These are phyloP conservation scores for Paralichthys olivaceus DNA, from an alignment of 2,113 vertebrate genomes.

Conservation along the genomic window DNA sequence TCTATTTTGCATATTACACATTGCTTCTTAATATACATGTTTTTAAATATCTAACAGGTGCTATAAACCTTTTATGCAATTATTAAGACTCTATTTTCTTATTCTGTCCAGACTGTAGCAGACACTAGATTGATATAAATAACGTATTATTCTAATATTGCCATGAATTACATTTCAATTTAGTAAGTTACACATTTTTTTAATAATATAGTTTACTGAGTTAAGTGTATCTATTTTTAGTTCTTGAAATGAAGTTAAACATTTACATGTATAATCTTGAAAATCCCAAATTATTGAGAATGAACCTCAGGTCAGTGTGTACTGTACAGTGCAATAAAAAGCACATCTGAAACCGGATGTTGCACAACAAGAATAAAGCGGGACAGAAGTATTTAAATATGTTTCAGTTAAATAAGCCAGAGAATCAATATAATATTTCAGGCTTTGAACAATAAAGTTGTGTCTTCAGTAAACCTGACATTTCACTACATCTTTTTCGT, in stretches of 20 bases:
- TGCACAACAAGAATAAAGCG: slow-evolving; percentile 7
- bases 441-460: neutral
- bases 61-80: slow-evolving; percentile 71
- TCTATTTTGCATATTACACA: slow-evolving; percentile 11
- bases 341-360: slow-evolving; percentile 46
- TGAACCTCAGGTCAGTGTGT: slow-evolving; percentile 62
- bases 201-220: slow-evolving; percentile 36
- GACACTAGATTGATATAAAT: slow-evolving; percentile 33
- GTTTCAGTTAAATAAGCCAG: slow-evolving; percentile 37
- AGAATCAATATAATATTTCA: slow-evolving; percentile 1
- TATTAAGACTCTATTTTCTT: slow-evolving; percentile 67
- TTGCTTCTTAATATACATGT: slow-evolving; percentile 41
- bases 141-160: slow-evolving; percentile 49
- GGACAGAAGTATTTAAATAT: slow-evolving; percentile 3
- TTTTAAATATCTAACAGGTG: slow-evolving; percentile 44
- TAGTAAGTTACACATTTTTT: slow-evolving; percentile 42
- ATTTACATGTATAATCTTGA: slow-evolving; percentile 42
- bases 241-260: slow-evolving; percentile 53
- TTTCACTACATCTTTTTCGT: neutral
- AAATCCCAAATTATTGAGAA: slow-evolving; percentile 48
- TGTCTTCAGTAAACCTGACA: neutral
- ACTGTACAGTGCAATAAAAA: slow-evolving; percentile 61
- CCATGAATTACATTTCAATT: slow-evolving; percentile 51
- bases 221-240: slow-evolving; percentile 44
- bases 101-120: slow-evolving; percentile 37